Percentiles rank a stretch among this genome's conserved stretches.
These are phyloP conservation scores for Belonocnema kinseyi DNA, from an alignment of 1,140 invertebrate genomes.

Conservation along the genomic window DNA sequence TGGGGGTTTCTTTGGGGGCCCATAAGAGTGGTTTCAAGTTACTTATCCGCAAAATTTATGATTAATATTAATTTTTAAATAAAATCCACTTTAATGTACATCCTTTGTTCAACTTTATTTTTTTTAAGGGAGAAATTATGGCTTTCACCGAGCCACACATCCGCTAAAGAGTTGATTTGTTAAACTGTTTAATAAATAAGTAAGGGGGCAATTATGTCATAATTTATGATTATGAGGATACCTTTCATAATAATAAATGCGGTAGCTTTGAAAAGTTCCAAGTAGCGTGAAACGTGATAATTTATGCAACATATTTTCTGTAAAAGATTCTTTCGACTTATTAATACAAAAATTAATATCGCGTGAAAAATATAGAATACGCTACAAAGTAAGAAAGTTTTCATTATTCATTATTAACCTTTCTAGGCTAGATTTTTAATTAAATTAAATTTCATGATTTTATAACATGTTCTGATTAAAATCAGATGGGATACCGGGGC, in stretches of 20 bases:
- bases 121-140: slow-evolving; percentile 39
- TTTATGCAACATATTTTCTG: not conserved
- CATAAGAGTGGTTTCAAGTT: too few species aligned
- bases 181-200: slow-evolving; percentile 19
- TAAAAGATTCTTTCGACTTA: not conserved
- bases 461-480: not conserved
- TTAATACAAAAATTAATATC: not conserved
- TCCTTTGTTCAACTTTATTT: not conserved
- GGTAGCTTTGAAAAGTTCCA: slow-evolving; percentile 10
- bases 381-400: not conserved
- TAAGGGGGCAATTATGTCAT: not conserved
- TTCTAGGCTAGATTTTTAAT: not conserved
- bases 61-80: too few species aligned
- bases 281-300: slow-evolving; percentile 1
- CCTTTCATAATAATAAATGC: not conserved
- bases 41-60: too few species aligned
- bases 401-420: not conserved
- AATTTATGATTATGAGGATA: slow-evolving; percentile 18
- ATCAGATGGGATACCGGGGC: too few species aligned
- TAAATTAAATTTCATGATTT: not conserved
- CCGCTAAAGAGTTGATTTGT: slow-evolving; percentile 31
- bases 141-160: slow-evolving; percentile 49
- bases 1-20: too few species aligned
- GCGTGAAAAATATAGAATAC: not conserved
- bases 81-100: too few species aligned